Base-by-base conservation (phyloP, 1,140 invertebrate species). In the Papilio dardanus region DNA sequence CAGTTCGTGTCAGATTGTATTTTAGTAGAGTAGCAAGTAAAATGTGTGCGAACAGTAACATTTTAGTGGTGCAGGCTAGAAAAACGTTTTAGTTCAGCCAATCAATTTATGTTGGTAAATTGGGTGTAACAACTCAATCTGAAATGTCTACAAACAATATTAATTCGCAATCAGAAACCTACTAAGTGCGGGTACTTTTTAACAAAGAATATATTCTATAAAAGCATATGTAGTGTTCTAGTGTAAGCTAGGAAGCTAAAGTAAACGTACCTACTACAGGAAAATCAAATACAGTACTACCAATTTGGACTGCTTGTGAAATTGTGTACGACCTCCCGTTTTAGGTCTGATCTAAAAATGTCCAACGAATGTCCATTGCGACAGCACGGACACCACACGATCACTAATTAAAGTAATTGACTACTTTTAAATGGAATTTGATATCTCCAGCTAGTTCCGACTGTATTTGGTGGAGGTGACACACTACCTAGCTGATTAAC, bases 301-400 rank as follows among this genome's bases (percentile, higher is more conserved):
- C 21, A 33, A 65, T 21, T 12, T 3, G n/a, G 66, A 33, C 42
- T 7, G 0, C n/a, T 69, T 69, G 19, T 35, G 21, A 69, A 19
- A 69, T 19, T 33, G 14, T 8, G n/a, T 21, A 69, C 33, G 35
- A 40, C 35, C 66, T 69, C 31, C 35, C 24, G 24, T 24, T 24
- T 69, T 69, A 69, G 67, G 33, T 28, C 19, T 3, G 33, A 69
- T 69, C 67, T 69, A 69, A 69, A 69, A 69, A 69, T 69, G 12
- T 69, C 31, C 35, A 12, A 19, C 19, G 33, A 16, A 28, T 69
- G 2, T 24, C 10, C 19, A 40, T 69, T 69, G 67, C 67, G 21
- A 37, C 33, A 69, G 7, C 2, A 14, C 19, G 33, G 31, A 8
- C 67, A 28, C 19, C 54, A 46, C 42, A 46, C 35, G 19, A 8